phyloP scores from a whole-genome alignment of 2,113 vertebrate genomes.

The mouse (Mus musculus) region DNA sequence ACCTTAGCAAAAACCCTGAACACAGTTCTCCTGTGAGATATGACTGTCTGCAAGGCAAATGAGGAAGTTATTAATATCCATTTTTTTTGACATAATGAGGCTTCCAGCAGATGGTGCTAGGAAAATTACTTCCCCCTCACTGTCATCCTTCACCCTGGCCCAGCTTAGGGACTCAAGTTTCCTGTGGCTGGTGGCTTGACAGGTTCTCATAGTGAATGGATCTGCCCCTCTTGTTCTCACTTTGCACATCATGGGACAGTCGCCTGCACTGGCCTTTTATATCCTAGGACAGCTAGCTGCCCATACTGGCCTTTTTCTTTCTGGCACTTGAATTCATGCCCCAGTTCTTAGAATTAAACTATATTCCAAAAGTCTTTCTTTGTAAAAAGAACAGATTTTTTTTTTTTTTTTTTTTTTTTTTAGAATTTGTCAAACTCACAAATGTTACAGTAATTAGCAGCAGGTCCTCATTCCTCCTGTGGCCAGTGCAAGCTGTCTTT shows the following conservation, averaged over 20 bases:
- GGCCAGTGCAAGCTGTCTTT: background rate
- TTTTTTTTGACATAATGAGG: slow-evolving; percentile 76
- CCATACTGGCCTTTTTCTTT: background rate
- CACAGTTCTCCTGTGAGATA: slow-evolving; percentile 10
- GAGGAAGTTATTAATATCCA: slow-evolving; percentile 76
- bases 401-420: slow-evolving; percentile 7
- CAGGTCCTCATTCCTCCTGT: background rate
- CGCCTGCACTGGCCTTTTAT: background rate
- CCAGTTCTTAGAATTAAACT: slow-evolving; percentile 43
- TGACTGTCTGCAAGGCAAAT: slow-evolving; percentile 69
- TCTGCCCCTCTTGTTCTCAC: background rate
- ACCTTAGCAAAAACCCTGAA: slow-evolving; percentile 50
- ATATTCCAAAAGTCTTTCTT: background rate
- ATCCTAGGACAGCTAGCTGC: background rate
- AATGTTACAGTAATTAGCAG: background rate
- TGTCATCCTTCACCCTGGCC: slow-evolving; percentile 52
- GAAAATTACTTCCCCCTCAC: slow-evolving; percentile 55
- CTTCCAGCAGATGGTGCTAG: slow-evolving; percentile 74
- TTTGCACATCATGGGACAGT: background rate
- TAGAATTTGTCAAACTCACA: background rate
- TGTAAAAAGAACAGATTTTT: slow-evolving; percentile 2
- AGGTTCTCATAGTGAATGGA: background rate
- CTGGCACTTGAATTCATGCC: background rate
- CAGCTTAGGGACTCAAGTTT: background rate
- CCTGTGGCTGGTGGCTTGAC: background rate